Evolutionary conservation across 1,140 invertebrate species (phyloP).

Genomic region (Lepidostoma basale): DNA sequence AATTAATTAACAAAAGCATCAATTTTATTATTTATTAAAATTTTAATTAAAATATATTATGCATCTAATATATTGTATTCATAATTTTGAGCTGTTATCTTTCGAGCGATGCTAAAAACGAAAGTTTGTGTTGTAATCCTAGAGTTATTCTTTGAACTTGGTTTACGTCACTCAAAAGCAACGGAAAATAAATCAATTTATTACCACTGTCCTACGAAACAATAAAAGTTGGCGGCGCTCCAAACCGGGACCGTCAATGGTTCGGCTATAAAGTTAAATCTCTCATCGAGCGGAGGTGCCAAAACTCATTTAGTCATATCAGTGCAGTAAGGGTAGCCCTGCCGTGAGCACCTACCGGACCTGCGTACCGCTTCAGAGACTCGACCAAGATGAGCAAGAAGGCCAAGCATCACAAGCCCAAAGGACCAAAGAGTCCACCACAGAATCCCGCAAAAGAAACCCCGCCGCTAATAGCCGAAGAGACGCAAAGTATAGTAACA

Average conservation of each 20-base stretch:
- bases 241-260: conserved; percentile 37
- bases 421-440: conserved; percentile 39
- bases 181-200: no score
- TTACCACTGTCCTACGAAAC: background rate
- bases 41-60: no score
- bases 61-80: no score
- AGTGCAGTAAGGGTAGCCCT: conserved; percentile 25
- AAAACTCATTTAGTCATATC: conserved; percentile 28
- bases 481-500: background rate
- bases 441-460: conserved; percentile 16
- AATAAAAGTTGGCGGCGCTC: conserved; percentile 21
- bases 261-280: conserved; percentile 34
- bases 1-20: no score
- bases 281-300: conserved; percentile 29
- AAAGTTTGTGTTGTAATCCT: no score
- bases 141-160: no score
- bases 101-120: no score
- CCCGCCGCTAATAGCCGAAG: background rate
- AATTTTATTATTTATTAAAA: no score
- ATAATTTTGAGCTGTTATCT: no score
- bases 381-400: conserved; percentile 39
- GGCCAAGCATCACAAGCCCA: conserved; percentile 42
- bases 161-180: no score
- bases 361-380: no score
- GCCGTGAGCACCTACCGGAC: conserved; percentile 15